Percentiles rank a stretch among this genome's conserved stretches.
Evolutionary conservation across 2,113 vertebrate species (phyloP).

Genomic region (Hiodon alosoides): DNA sequence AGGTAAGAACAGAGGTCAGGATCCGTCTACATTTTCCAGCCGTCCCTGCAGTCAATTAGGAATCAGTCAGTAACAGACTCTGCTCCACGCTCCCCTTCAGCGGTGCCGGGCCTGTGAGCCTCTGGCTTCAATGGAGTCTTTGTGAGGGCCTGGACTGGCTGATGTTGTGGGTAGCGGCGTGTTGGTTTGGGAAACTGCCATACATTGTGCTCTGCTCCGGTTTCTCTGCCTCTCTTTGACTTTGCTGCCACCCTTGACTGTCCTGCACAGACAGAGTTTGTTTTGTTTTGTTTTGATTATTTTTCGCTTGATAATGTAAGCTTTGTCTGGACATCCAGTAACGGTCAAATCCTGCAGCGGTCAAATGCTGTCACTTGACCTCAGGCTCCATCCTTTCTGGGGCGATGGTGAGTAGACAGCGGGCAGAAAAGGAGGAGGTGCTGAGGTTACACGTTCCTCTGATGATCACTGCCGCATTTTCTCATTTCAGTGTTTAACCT

Average conservation of each 20-base stretch:
- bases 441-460: constrained; percentile 58
- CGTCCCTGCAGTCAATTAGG: constrained; percentile 53
- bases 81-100: constrained; percentile 47
- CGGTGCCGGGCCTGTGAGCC: constrained; percentile 48
- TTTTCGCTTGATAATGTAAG: constrained; percentile 8
- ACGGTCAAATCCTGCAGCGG: background rate
- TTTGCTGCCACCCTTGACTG: constrained; percentile 42
- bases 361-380: constrained; percentile 41
- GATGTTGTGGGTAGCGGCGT: constrained; percentile 23
- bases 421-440: constrained; percentile 48
- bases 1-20: constrained; percentile 48
- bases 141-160: constrained; percentile 37
- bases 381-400: background rate
- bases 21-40: constrained; percentile 46
- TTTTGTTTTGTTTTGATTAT: constrained; percentile 31
- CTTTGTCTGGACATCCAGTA: background rate
- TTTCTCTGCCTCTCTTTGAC: constrained; percentile 42
- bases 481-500: constrained; percentile 45
- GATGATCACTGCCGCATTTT: constrained; percentile 59
- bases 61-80: constrained; percentile 46
- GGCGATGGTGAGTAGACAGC: constrained; percentile 41
- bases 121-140: constrained; percentile 49
- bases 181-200: constrained; percentile 50
- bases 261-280: constrained; percentile 46
- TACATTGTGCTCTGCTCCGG: constrained; percentile 43